These are phyloP conservation scores for Torymus tubicola DNA, from an alignment of 2,888 invertebrate genomes.

Conservation along the genomic window DNA sequence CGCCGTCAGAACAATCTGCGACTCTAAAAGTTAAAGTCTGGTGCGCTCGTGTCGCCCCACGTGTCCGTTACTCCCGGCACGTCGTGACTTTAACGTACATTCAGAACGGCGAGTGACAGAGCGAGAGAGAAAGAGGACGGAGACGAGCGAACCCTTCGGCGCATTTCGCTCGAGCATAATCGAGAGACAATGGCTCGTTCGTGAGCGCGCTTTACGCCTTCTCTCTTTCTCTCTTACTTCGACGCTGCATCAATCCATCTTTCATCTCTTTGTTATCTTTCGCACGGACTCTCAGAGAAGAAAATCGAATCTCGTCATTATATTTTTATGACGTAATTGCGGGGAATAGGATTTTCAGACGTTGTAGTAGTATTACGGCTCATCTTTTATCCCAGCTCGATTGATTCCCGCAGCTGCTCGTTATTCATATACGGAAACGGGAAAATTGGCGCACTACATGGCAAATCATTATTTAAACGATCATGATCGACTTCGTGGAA, in stretches of 20 bases:
- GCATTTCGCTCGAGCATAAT: constrained; percentile 41
- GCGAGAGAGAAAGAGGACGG: constrained; percentile 2
- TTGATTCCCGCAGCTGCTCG: no score
- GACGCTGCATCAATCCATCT: constrained; percentile 5
- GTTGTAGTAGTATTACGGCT: neutral
- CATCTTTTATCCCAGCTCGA: no score
- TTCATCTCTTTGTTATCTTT: constrained; percentile 43
- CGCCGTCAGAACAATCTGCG: constrained; percentile 6
- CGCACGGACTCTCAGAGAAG: constrained; percentile 5
- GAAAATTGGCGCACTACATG: neutral
- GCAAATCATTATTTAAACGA: no score
- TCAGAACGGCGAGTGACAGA: constrained; percentile 17
- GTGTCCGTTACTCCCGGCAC: neutral
- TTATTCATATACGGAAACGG: no score
- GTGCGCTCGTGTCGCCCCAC: neutral
- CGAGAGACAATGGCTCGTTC: constrained; percentile 49
- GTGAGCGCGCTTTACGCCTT: constrained; percentile 42
- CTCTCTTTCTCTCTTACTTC: constrained; percentile 15
- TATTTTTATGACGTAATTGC: constrained; percentile 45
- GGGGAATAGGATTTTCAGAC: constrained; percentile 18
- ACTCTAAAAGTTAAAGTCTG: constrained; percentile 1
- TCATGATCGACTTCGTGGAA: no score
- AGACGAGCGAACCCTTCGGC: constrained; percentile 13
- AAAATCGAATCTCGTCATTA: constrained; percentile 35
- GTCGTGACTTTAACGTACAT: constrained; percentile 31